A percentile compares a stretch with the other conserved stretches of the same genome.
Conservation (phyloP, 2,888 invertebrate genomes). For the Ligdia adustata region DNA sequence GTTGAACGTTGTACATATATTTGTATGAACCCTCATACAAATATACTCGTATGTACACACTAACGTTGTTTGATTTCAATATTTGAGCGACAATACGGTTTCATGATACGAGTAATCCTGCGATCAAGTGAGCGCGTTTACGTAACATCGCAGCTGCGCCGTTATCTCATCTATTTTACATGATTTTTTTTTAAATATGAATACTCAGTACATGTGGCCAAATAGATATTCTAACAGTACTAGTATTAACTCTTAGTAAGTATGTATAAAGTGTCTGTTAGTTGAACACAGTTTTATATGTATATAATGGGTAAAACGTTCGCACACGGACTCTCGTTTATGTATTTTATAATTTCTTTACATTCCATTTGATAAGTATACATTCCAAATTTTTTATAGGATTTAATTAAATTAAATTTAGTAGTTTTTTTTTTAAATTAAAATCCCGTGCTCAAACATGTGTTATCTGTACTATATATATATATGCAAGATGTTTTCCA, state of each 20-base stretch:
- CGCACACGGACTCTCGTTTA: slow-evolving; percentile 1
- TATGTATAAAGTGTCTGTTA: not conserved
- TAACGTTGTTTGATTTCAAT: too few relatives aligned
- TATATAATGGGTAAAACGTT: not conserved
- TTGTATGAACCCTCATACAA: slow-evolving; percentile 7
- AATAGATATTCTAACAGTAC: slow-evolving; percentile 45
- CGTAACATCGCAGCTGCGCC: too few relatives aligned
- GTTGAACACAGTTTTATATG: not conserved
- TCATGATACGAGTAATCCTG: too few relatives aligned
- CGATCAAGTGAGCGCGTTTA: too few relatives aligned
- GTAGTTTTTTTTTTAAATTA: slow-evolving; percentile 26
- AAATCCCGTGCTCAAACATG: slow-evolving; percentile 50
- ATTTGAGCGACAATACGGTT: too few relatives aligned
- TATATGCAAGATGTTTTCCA: slow-evolving; percentile 39
- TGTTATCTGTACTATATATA: slow-evolving; percentile 32
- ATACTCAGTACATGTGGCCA: slow-evolving; percentile 54
- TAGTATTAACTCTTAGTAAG: slow-evolving; percentile 30
- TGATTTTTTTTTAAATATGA: too few relatives aligned
- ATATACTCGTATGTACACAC: too few relatives aligned
- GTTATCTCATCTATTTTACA: too few relatives aligned
- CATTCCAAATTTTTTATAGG: slow-evolving; percentile 38
- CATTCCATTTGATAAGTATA: slow-evolving; percentile 28
- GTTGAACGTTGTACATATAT: too few relatives aligned
- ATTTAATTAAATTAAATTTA: slow-evolving; percentile 34
- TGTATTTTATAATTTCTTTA: slow-evolving; percentile 12